Base-by-base conservation (phyloP, 2,113 vertebrate genomes). In the Grammomys dolichurus region DNA sequence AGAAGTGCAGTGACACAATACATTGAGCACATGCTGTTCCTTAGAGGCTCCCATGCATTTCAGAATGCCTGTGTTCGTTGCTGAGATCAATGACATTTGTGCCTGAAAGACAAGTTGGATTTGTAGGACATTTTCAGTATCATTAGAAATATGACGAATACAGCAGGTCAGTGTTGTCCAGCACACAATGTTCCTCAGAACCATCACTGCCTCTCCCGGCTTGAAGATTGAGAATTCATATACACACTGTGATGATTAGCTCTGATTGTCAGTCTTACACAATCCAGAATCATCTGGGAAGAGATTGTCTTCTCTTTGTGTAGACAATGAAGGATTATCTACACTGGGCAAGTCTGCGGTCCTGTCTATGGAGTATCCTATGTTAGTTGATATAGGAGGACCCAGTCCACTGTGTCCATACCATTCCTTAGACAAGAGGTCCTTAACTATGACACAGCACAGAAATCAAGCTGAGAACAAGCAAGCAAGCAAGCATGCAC, bases 161-260 rank as follows among this genome's bases (percentile, higher is more conserved):
- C 19, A 6, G 12, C 73, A n/a, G 2, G 28, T 9, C 7, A 31
- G 7, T 16, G 28, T 3, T 1, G 22, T n/a, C 12, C 40, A 31
- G 16, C 1, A 13, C 4, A n/a, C 8, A 3, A 11, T 81, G 40
- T 40, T 33, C 20, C 26, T 63, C 7, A 54, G 20, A 77, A 69
- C 26, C 36, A 3, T 5, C 16, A 5, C n/a, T 36, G 60, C 14
- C 13, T 46, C 16, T 33, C 48, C 17, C 43, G 3, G 51, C 24
- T 77, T 80, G 72, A 19, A 20, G 22, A 28, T 33, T 5, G 10
- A 31, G 40, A 86, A 69, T 69, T 22, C 10, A 69, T 33, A 0
- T 11, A 26, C 46, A 51, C 17, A 51, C 6, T 46, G 28, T 12
- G n/a, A 43, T 43, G 13, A 5, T 60, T 60, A 60, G 6, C 22